Base-by-base conservation (phyloP, 37 sponge, comb jelly and placozoan genomes). In the Crambe crambe region DNA sequence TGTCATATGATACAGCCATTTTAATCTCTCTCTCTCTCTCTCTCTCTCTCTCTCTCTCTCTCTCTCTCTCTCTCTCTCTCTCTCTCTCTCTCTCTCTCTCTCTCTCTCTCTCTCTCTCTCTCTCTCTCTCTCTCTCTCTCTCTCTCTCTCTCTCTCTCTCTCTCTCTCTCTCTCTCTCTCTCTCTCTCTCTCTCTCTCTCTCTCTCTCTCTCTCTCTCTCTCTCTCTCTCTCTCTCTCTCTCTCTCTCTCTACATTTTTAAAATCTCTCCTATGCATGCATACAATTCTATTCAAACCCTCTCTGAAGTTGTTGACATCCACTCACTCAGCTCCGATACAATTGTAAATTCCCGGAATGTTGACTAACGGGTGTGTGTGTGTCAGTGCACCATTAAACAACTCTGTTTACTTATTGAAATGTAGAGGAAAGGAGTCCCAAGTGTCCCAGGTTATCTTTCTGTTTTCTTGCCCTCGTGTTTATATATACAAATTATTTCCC, bases 41-140 rank as follows among this genome's bases (percentile, higher is more conserved):
- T 62, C 61, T 77, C 62, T 77, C 78, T 77, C 78, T 60, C 42
- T 77, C 78, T 74, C 75, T 54, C 80, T 67, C 35, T 21, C 60
- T 62, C 63, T 62, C 25, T 62, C 63, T 23, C n/a, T 9, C 25
- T 23, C n/a, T 21, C 63, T 62, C 15, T 62, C 61, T 77, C 62
- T 77, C 78, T 77, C 78, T 60, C 42, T 77, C 78, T 74, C 75
- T 54, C 80, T 67, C 35, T 21, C 60, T 67, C 62, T 31, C 71
- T 70, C 76, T 29, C 25, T 62, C 63, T 62, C 25, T 62, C 63
- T 23, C n/a, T 9, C 25, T 23, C n/a, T 21, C 63, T 62, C 15
- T 62, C 61, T 77, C 62, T 77, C 78, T 77, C 78, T 60, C 42
- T 77, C 78, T 74, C 75, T 54, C 80, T 67, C 35, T 21, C 60